Conservation (phyloP, 1,140 invertebrate genomes). For the Pogonomyrmex californicus region DNA sequence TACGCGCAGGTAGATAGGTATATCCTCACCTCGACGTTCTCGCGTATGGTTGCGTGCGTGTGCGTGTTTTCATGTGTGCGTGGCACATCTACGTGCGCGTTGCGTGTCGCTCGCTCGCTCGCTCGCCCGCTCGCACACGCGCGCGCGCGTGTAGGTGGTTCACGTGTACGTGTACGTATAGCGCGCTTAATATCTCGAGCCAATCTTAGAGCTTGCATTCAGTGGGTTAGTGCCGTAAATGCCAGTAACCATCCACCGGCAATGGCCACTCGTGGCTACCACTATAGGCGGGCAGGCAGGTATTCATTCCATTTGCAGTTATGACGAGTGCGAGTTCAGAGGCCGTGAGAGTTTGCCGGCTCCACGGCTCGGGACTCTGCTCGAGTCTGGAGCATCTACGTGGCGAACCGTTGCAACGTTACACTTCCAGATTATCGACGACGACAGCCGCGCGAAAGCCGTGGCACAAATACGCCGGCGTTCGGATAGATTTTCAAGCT, state of each 20-base stretch:
- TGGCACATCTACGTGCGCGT: slow-evolving; percentile 63
- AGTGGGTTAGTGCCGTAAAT: slow-evolving; percentile 83
- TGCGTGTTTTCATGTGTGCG: slow-evolving; percentile 3
- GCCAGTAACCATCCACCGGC: slow-evolving; percentile 81
- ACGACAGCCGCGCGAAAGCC: slow-evolving; percentile 29
- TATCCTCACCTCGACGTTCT: slow-evolving; percentile 59
- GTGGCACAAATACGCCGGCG: slow-evolving; percentile 6
- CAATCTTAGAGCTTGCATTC: slow-evolving; percentile 83
- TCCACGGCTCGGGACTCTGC: slow-evolving; percentile 55
- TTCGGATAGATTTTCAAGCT: background rate
- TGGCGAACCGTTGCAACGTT: slow-evolving; percentile 65
- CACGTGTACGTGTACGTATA: slow-evolving; percentile 62
- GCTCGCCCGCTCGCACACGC: too few species aligned
- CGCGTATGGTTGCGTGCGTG: slow-evolving; percentile 52
- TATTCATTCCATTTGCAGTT: slow-evolving; percentile 86
- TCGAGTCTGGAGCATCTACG: slow-evolving; percentile 68
- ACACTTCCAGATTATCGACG: slow-evolving; percentile 65
- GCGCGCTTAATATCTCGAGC: slow-evolving; percentile 83
- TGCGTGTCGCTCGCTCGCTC: slow-evolving; percentile 45
- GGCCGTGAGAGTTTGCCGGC: slow-evolving; percentile 84
- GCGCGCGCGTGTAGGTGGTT: slow-evolving; percentile 28
- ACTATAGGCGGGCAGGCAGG: slow-evolving; percentile 79
- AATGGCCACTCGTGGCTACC: slow-evolving; percentile 81
- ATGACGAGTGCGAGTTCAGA: slow-evolving; percentile 86
- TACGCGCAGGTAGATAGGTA: slow-evolving; percentile 69